Percentiles rank a stretch among this genome's conserved stretches.
These are phyloP conservation scores for Suncus etruscus DNA, from an alignment of 2,113 vertebrate species.

Conservation along the genomic window DNA sequence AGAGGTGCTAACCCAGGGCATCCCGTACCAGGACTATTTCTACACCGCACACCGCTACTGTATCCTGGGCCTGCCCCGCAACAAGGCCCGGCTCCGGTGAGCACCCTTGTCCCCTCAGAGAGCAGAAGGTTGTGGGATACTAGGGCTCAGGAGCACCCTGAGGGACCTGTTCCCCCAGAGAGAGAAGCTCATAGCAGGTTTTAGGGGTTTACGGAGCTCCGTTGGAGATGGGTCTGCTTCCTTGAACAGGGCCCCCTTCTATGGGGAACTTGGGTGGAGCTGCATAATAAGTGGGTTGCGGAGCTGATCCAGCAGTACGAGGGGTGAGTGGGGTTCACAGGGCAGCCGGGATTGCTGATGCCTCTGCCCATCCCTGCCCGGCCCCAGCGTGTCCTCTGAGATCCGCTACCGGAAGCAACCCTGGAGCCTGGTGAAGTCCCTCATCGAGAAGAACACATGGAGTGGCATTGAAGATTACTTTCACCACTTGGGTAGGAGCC, in stretches of 20 bases:
- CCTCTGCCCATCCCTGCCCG: neutral
- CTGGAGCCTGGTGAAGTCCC: constrained; percentile 93
- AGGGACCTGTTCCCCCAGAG: fast-evolving
- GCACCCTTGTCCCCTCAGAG: fast-evolving
- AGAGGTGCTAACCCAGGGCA: constrained; percentile 94
- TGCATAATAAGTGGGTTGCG: neutral
- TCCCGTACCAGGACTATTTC: constrained; percentile 97
- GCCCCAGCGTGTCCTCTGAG: constrained; percentile 92
- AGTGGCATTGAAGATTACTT: constrained; percentile 95
- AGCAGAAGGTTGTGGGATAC: no score
- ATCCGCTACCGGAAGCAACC: constrained; percentile 96
- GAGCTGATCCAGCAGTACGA: no score
- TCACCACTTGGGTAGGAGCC: constrained; percentile 90
- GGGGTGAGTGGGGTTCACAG: neutral
- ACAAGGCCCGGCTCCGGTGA: constrained; percentile 94
- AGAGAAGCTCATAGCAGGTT: neutral
- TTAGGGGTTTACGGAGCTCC: neutral
- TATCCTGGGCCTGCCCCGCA: constrained; percentile 91
- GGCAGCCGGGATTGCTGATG: neutral
- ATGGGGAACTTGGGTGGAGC: fast-evolving
- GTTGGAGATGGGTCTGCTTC: no score
- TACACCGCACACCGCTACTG: constrained; percentile 95
- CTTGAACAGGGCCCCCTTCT: no score
- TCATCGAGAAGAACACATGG: constrained; percentile 96
- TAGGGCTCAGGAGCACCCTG: neutral